These are phyloP conservation scores for Crocuta crocuta DNA, from an alignment of 2,113 vertebrate genomes.

Conservation along the genomic window DNA sequence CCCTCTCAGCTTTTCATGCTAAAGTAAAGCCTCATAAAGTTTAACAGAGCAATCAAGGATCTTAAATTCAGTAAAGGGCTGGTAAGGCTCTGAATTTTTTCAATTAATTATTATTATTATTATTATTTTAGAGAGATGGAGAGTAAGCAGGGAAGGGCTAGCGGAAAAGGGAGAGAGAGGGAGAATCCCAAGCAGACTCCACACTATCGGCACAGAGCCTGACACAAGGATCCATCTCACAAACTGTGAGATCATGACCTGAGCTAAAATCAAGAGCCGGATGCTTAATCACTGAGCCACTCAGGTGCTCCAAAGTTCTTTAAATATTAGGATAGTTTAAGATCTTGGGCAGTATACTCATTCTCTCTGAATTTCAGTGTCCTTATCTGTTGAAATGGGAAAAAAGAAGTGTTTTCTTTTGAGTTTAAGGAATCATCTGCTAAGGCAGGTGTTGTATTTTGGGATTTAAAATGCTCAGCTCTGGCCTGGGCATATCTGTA, in stretches of 20 bases:
- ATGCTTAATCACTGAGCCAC: too few species aligned
- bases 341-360: background rate
- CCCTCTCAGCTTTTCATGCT: background rate
- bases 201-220: too few species aligned
- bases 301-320: too few species aligned
- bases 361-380: background rate
- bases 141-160: too few species aligned
- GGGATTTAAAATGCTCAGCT: background rate
- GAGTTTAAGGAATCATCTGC: background rate
- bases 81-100: background rate
- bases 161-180: too few species aligned
- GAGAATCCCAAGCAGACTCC: too few species aligned
- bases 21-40: background rate
- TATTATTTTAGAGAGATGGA: too few species aligned
- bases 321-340: constrained; percentile 32
- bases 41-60: background rate
- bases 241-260: too few species aligned
- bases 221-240: too few species aligned
- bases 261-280: too few species aligned
- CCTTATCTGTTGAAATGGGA: background rate
- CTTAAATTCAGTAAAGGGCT: background rate
- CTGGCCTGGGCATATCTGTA: background rate
- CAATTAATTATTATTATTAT: too few species aligned
- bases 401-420: background rate
- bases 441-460: background rate